Percentiles rank a stretch among this genome's conserved stretches.
phyloP scores from a whole-genome alignment of 2,113 vertebrate species.

The Speoplatyrhinus poulsoni region DNA sequence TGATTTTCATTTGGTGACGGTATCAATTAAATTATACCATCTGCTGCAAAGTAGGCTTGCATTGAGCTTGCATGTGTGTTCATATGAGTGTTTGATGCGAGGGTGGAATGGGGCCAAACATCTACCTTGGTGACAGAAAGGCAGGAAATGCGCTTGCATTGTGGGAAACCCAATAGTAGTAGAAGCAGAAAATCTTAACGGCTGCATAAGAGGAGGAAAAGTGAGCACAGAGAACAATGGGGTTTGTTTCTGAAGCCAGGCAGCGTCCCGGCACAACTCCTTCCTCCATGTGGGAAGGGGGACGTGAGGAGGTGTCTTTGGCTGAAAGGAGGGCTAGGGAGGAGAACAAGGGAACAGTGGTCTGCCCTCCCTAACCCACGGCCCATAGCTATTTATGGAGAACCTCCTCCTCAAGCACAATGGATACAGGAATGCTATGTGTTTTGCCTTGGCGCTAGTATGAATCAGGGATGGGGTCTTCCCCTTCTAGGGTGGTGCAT shows the following conservation, averaged over 20 bases:
- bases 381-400: constrained; percentile 65
- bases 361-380: constrained; percentile 46
- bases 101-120: neutral
- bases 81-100: neutral
- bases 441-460: constrained; percentile 40
- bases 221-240: constrained; percentile 71
- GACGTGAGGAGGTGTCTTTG: constrained; percentile 42
- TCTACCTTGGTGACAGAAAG: constrained; percentile 60
- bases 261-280: constrained; percentile 56
- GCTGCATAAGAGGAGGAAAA: constrained; percentile 67
- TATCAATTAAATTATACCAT: too few relatives aligned
- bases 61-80: neutral
- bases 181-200: constrained; percentile 55
- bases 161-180: constrained; percentile 65
- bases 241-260: constrained; percentile 67
- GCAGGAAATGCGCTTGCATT: constrained; percentile 70
- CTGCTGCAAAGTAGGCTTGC: neutral
- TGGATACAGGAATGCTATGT: constrained; percentile 59
- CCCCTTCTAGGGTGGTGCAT: constrained; percentile 42
- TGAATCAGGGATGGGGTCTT: constrained; percentile 40
- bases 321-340: constrained; percentile 42
- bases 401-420: constrained; percentile 59
- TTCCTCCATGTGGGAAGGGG: constrained; percentile 64
- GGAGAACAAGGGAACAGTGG: constrained; percentile 33
- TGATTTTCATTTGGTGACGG: too few relatives aligned